These are phyloP conservation scores for Pogonomyrmex californicus DNA, from an alignment of 1,140 invertebrate genomes.

Conservation along the genomic window DNA sequence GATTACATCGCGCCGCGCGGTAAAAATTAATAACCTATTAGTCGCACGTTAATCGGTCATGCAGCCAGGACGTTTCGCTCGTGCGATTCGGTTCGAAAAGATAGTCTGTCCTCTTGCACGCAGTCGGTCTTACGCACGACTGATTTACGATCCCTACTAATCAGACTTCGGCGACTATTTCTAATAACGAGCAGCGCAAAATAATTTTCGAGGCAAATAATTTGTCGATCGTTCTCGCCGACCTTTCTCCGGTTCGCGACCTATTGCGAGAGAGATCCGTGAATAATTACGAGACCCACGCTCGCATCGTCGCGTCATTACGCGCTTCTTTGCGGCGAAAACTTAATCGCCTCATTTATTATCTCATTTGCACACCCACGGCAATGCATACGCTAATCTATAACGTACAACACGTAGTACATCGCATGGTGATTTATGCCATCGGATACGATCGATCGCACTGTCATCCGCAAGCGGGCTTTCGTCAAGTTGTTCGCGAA, in stretches of 20 bases:
- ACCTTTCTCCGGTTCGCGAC: neutral
- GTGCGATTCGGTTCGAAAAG: conserved; percentile 47
- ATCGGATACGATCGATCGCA: conserved; percentile 47
- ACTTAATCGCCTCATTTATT: conserved; percentile 50
- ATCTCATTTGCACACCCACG: conserved; percentile 59
- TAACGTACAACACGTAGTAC: conserved; percentile 14
- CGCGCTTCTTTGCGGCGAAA: conserved; percentile 45
- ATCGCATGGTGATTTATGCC: conserved; percentile 49
- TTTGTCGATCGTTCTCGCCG: conserved; percentile 15
- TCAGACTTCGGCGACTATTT: conserved; percentile 44
- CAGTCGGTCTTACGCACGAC: neutral
- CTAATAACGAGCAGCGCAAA: conserved; percentile 61
- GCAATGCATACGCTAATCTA: conserved; percentile 39
- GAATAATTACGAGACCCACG: conserved; percentile 51
- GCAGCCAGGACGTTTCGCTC: neutral
- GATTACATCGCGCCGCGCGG: conserved; percentile 69
- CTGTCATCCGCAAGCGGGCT: conserved; percentile 28
- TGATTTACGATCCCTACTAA: conserved; percentile 64
- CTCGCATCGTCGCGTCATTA: conserved; percentile 49
- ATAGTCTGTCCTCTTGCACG: neutral
- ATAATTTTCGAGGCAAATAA: conserved; percentile 47
- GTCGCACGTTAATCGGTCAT: conserved; percentile 74
- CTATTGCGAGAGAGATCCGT: conserved; percentile 46
- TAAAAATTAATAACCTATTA: conserved; percentile 78
- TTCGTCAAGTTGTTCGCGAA: conserved; percentile 35